Conservation (phyloP, 2,888 invertebrate genomes). For the Apamea epomidion region DNA sequence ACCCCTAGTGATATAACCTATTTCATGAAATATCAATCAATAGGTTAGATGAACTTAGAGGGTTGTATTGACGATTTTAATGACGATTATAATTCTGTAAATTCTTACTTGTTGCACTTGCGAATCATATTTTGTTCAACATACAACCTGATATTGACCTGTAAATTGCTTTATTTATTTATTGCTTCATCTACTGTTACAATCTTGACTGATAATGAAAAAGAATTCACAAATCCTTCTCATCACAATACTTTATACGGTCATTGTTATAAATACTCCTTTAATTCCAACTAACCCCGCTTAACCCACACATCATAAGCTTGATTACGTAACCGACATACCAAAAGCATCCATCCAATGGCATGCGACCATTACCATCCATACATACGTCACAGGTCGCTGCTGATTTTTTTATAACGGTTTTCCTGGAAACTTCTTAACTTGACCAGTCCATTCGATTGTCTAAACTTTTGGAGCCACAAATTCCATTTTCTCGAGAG, state of each 20-base stretch:
- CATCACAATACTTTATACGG: constrained; percentile 3
- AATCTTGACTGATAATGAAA: neutral
- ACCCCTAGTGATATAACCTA: too few species aligned
- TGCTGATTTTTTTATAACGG: constrained; percentile 64
- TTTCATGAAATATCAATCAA: too few species aligned
- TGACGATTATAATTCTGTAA: too few species aligned
- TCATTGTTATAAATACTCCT: neutral
- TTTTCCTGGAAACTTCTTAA: neutral
- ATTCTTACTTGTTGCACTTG: neutral
- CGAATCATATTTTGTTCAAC: neutral
- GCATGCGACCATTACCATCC: constrained; percentile 64
- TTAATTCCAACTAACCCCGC: constrained; percentile 5
- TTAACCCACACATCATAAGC: constrained; percentile 17
- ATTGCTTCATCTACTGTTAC: too few species aligned
- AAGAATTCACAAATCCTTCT: neutral
- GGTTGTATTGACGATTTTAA: too few species aligned
- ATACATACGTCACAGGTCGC: constrained; percentile 61
- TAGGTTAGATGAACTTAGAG: too few species aligned
- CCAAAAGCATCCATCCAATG: constrained; percentile 43
- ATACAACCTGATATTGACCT: neutral
- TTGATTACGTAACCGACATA: constrained; percentile 52
- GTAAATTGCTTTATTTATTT: too few species aligned
- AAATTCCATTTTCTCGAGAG: neutral
- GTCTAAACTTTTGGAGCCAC: neutral
- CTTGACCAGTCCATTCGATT: neutral